A percentile compares a stretch with the other conserved stretches of the same genome.
These are phyloP conservation scores for Limosa lapponica DNA, from an alignment of 2,797 vertebrate genomes.

Conservation along the genomic window DNA sequence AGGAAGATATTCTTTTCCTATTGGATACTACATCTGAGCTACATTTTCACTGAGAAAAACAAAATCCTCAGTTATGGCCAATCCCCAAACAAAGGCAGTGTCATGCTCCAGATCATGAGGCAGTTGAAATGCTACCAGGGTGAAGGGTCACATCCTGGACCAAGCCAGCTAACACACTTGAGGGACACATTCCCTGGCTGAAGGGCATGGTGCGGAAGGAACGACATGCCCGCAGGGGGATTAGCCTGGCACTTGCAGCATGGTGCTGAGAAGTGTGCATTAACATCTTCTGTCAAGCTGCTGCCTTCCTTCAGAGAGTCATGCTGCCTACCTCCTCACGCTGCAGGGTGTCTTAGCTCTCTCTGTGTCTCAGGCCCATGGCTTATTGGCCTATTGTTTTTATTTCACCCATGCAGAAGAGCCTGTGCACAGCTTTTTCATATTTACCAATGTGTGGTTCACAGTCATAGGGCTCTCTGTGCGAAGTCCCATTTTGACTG, in stretches of 20 bases:
- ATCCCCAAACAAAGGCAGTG: not conserved
- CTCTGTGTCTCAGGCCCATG: not conserved
- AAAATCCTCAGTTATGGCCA: not conserved
- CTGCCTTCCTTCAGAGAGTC: not conserved
- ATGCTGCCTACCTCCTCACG: not conserved
- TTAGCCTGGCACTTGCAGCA: not conserved
- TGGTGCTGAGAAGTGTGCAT: accelerated
- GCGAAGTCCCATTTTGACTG: not conserved
- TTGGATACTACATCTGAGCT: not conserved
- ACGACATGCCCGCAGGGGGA: accelerated
- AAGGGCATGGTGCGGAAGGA: not conserved
- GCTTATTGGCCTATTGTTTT: not conserved
- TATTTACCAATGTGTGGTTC: not conserved
- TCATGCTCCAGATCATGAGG: not conserved
- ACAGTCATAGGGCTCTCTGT: not conserved
- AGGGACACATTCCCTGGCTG: not conserved
- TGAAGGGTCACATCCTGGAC: not conserved
- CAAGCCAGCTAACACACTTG: not conserved
- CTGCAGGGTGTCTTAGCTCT: not conserved
- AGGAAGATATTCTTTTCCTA: constrained; percentile 14
- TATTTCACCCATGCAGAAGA: not conserved
- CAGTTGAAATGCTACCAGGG: not conserved
- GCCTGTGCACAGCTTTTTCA: not conserved
- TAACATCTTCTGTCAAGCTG: not conserved
- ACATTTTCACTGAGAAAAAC: not conserved